A percentile compares a stretch with the other conserved stretches of the same genome.
phyloP scores from a whole-genome alignment of 2,888 invertebrate species.

The Eledona agricola region DNA sequence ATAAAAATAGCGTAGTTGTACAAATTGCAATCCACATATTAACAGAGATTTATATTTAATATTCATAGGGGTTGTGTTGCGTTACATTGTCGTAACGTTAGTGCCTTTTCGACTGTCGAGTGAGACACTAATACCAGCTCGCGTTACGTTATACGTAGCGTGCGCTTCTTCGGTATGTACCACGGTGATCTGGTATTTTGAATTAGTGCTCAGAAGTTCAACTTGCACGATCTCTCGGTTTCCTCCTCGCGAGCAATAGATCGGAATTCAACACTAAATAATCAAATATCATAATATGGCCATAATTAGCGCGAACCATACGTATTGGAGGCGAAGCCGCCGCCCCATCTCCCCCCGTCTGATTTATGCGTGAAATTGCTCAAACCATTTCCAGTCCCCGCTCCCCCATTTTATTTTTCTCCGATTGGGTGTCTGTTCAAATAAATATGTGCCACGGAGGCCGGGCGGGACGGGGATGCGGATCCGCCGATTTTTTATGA shows the following conservation, averaged over 20 bases:
- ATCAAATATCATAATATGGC: constrained; percentile 61
- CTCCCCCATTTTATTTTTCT: constrained; percentile 19
- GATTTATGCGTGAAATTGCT: constrained; percentile 37
- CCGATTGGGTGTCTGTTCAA: constrained; percentile 16
- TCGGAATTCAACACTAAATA: constrained; percentile 58
- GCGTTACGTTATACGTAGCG: constrained; percentile 33
- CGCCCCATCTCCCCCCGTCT: constrained; percentile 13
- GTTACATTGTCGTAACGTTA: constrained; percentile 60
- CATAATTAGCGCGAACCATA: constrained; percentile 56
- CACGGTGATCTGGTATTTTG: constrained; percentile 54
- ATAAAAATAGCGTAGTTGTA: constrained; percentile 56
- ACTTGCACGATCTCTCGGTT: constrained; percentile 33
- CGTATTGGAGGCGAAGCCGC: constrained; percentile 44
- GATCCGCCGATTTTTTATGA: constrained; percentile 47
- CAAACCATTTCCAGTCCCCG: constrained; percentile 27
- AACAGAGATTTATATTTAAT: constrained; percentile 62
- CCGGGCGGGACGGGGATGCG: constrained; percentile 40
- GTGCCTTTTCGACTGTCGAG: constrained; percentile 64
- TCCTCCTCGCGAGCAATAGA: constrained; percentile 59
- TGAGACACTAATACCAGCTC: constrained; percentile 59
- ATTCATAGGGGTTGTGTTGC: constrained; percentile 63
- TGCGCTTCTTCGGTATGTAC: constrained; percentile 40
- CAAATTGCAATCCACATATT: constrained; percentile 60
- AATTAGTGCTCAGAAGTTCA: constrained; percentile 45
- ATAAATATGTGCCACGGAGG: constrained; percentile 48